These are phyloP conservation scores for Ictidomys tridecemlineatus DNA, from an alignment of 2,113 vertebrate species.

Conservation along the genomic window DNA sequence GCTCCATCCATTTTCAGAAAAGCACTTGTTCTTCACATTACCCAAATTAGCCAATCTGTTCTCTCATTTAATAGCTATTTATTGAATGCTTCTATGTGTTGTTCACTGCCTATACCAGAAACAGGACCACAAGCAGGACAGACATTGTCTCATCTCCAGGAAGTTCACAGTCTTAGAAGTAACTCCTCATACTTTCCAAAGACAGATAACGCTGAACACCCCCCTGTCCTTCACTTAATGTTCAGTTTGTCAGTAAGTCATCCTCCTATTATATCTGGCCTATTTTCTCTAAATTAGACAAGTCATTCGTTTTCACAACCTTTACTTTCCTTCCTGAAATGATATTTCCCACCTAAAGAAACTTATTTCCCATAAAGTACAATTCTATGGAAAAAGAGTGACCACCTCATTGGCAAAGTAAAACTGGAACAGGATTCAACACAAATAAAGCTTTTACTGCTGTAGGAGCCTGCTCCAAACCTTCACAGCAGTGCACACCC, in stretches of 20 bases:
- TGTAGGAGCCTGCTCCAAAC: too few relatives aligned
- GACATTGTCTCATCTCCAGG: not conserved
- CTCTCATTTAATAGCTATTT: not conserved
- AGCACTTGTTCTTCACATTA: not conserved
- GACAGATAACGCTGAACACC: not conserved
- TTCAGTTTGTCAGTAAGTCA: not conserved
- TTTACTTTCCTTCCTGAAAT: not conserved
- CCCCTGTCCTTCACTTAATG: not conserved
- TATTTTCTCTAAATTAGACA: not conserved
- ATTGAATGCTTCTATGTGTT: not conserved
- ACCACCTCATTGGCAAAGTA: not conserved
- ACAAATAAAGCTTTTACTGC: not conserved
- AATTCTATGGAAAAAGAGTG: not conserved
- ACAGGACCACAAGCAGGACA: not conserved
- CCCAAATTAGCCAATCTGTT: not conserved
- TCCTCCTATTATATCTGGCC: not conserved
- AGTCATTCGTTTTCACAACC: not conserved
- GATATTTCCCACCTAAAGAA: not conserved
- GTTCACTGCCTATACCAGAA: not conserved
- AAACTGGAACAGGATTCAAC: not conserved
- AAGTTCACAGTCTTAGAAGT: not conserved
- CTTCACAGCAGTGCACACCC: accelerated
- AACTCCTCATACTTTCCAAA: not conserved
- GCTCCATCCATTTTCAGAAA: not conserved
- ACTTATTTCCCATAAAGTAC: not conserved